These are phyloP conservation scores for Ctena decussata DNA, from an alignment of 2,888 invertebrate species.

Conservation along the genomic window DNA sequence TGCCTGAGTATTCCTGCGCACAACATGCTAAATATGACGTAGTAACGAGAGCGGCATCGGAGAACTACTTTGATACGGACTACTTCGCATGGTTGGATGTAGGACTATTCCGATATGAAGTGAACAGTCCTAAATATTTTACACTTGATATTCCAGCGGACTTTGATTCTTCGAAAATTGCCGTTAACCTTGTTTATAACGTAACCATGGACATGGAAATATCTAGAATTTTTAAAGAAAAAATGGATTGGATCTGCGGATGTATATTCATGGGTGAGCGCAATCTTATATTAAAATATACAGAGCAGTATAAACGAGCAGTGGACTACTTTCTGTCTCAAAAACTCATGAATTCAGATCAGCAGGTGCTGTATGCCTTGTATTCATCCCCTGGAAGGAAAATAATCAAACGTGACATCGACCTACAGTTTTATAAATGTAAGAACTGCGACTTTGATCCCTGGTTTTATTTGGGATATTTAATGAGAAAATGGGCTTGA, in stretches of 20 bases:
- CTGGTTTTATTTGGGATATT: not conserved
- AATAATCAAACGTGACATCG: constrained; percentile 33
- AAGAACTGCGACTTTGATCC: not conserved
- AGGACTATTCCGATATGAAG: constrained; percentile 67
- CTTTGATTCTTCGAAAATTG: constrained; percentile 3
- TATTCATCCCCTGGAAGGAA: constrained; percentile 10
- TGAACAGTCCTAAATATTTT: constrained; percentile 36
- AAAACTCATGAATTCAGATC: not conserved
- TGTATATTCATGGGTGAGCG: constrained; percentile 54
- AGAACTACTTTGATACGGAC: constrained; percentile 53
- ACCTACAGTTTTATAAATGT: constrained; percentile 22
- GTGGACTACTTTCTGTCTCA: no score
- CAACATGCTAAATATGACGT: constrained; percentile 71
- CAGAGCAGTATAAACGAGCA: no score
- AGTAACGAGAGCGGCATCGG: constrained; percentile 48
- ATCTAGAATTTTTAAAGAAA: constrained; percentile 50
- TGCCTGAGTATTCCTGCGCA: no score
- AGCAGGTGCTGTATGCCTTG: not conserved
- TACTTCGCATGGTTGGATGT: constrained; percentile 72
- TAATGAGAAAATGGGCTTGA: not conserved
- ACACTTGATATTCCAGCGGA: constrained; percentile 33
- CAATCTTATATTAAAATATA: no score
- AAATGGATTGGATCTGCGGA: constrained; percentile 69
- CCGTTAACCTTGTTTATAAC: constrained; percentile 37
- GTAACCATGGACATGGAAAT: constrained; percentile 5